Evolutionary conservation across 2,888 invertebrate genomes (phyloP).

Genomic region (Lingula anatina): DNA sequence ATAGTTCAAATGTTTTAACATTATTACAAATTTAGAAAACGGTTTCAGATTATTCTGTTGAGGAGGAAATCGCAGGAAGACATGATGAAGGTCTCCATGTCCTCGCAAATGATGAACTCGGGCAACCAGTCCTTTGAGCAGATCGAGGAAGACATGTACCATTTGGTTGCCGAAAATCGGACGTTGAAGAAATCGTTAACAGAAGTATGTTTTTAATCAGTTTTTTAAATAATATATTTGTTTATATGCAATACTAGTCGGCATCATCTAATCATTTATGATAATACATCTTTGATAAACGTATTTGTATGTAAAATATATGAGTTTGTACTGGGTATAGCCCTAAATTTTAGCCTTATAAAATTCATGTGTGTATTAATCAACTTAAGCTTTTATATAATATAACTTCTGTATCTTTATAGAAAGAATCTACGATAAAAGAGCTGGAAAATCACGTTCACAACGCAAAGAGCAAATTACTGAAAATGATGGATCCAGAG

Average conservation of each 20-base stretch:
- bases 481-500: slow-evolving; percentile 15
- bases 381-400: not conserved
- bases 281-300: not conserved
- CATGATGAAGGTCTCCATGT: slow-evolving; percentile 9
- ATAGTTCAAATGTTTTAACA: too few species aligned
- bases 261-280: not conserved
- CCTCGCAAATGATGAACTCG: slow-evolving; percentile 9
- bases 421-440: slow-evolving; percentile 29
- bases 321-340: too few species aligned
- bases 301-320: not conserved
- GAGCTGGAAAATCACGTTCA: slow-evolving; percentile 24
- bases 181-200: slow-evolving; percentile 24
- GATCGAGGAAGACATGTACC: slow-evolving; percentile 25
- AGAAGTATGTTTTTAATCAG: too few species aligned
- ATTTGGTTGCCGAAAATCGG: slow-evolving; percentile 30
- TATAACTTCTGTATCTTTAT: slow-evolving; percentile 9
- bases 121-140: slow-evolving; percentile 13
- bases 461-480: slow-evolving; percentile 21
- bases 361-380: too few species aligned
- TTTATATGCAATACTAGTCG: not conserved
- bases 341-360: too few species aligned
- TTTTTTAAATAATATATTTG: too few species aligned
- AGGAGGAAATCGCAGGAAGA: slow-evolving; percentile 24
- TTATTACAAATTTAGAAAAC: too few species aligned
- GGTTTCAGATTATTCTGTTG: too few species aligned